phyloP scores from a whole-genome alignment of 2,797 vertebrate species.

The Poecilia velifera region DNA sequence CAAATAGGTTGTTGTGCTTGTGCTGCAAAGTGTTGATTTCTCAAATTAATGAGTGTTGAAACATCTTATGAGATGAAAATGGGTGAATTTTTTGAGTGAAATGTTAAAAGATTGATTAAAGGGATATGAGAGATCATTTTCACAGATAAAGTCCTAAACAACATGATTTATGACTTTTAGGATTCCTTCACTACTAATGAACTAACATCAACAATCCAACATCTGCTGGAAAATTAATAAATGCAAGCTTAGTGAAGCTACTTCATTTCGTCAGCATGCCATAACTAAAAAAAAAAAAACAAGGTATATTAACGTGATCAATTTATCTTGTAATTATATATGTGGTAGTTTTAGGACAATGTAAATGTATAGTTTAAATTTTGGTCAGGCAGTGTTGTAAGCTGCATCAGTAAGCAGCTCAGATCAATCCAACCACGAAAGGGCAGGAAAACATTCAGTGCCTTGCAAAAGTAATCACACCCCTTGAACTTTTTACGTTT shows the following conservation, averaged over 20 bases:
- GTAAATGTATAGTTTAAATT: neutral
- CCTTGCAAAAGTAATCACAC: neutral
- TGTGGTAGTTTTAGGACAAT: neutral
- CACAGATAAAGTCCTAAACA: neutral
- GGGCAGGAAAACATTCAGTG: constrained; percentile 27
- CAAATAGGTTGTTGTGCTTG: neutral
- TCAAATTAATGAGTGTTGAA: neutral
- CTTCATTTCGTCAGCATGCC: neutral
- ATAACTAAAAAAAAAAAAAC: neutral
- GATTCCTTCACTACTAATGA: neutral
- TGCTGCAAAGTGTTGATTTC: neutral
- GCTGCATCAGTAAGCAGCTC: constrained; percentile 47
- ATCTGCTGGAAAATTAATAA: neutral
- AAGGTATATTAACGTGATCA: neutral
- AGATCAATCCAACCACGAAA: constrained; percentile 39
- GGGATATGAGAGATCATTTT: neutral
- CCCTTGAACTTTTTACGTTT: neutral
- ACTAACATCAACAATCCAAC: neutral
- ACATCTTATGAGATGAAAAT: neutral
- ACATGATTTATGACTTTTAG: neutral
- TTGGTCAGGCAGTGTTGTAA: constrained; percentile 1
- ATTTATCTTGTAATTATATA: neutral
- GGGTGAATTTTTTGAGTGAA: neutral
- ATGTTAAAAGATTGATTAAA: neutral
- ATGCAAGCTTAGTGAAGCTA: neutral